Percentiles rank a stretch among this genome's conserved stretches.
These are phyloP conservation scores for Bruchidius siliquastri DNA, from an alignment of 2,888 invertebrate genomes.

Conservation along the genomic window DNA sequence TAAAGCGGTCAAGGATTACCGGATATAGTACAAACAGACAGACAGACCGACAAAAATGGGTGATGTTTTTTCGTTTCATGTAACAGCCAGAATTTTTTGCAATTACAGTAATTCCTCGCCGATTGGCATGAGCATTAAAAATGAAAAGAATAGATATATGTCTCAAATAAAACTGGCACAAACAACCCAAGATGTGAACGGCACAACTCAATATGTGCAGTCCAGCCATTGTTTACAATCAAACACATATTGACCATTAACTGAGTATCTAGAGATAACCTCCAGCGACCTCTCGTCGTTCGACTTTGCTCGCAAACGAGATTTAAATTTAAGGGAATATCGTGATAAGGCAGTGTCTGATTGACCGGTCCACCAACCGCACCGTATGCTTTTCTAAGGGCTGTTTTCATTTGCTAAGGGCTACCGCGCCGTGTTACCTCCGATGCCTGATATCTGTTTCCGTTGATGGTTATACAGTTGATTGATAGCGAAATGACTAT, in stretches of 20 bases:
- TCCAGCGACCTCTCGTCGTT: constrained; percentile 8
- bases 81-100: too few relatives aligned
- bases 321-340: constrained; percentile 1
- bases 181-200: neutral
- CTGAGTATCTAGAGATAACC: constrained; percentile 11
- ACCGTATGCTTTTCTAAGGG: neutral
- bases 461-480: neutral
- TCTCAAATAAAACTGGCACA: too few relatives aligned
- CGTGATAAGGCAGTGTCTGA: neutral
- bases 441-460: neutral
- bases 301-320: constrained; percentile 11
- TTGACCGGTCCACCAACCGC: neutral
- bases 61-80: too few relatives aligned
- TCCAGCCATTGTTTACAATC: constrained; percentile 2
- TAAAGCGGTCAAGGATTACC: too few relatives aligned
- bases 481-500: constrained; percentile 12
- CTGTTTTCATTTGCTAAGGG: neutral
- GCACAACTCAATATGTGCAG: neutral
- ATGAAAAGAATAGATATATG: too few relatives aligned
- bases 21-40: too few relatives aligned
- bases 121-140: too few relatives aligned
- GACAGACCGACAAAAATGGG: too few relatives aligned
- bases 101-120: too few relatives aligned
- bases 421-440: neutral
- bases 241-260: constrained; percentile 1